Evolutionary conservation across 2,888 invertebrate species (phyloP).

Genomic region (Atethmia centrago): DNA sequence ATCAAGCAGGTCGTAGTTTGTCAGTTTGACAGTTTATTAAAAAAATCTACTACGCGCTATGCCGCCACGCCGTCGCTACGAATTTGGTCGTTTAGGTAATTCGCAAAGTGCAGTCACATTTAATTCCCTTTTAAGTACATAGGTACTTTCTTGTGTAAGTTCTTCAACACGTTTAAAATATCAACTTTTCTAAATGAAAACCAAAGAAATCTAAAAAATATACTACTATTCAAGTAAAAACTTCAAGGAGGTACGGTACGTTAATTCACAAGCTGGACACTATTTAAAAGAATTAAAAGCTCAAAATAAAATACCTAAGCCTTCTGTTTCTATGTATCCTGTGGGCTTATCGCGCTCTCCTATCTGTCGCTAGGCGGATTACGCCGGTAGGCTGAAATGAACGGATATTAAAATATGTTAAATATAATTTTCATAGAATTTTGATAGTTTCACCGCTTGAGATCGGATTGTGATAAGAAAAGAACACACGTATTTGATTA

Average conservation of each 20-base stretch:
- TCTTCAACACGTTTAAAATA: background rate
- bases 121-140: no score
- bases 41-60: background rate
- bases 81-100: constrained; percentile 5
- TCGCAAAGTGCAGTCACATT: background rate
- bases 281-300: background rate
- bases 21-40: no score
- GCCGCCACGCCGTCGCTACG: background rate
- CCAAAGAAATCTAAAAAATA: no score
- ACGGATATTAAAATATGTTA: constrained; percentile 55
- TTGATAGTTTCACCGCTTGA: constrained; percentile 46
- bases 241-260: background rate
- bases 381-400: constrained; percentile 48
- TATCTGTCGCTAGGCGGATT: constrained; percentile 61
- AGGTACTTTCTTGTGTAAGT: no score
- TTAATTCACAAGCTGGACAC: background rate
- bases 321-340: constrained; percentile 27
- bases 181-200: background rate
- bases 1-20: no score
- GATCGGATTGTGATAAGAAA: constrained; percentile 50
- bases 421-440: constrained; percentile 55
- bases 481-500: constrained; percentile 37
- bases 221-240: background rate
- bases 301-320: background rate
- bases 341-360: constrained; percentile 41